These are phyloP conservation scores for Eptesicus fuscus DNA, from an alignment of 2,113 vertebrate genomes.

Conservation along the genomic window DNA sequence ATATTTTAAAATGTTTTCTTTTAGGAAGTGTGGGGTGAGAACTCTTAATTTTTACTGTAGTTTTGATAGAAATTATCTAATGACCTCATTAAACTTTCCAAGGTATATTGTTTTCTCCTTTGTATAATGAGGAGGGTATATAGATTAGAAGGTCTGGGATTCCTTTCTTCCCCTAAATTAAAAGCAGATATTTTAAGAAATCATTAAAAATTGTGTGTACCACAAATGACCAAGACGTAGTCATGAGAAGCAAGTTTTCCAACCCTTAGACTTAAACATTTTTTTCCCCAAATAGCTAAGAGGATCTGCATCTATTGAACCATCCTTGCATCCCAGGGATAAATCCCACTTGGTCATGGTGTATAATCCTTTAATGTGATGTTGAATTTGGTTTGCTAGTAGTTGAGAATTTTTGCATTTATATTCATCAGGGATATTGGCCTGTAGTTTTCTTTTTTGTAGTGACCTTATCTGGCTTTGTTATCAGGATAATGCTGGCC, in stretches of 20 bases:
- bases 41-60: background rate
- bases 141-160: background rate
- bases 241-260: background rate
- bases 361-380: background rate
- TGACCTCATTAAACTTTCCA: background rate
- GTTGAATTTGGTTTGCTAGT: background rate
- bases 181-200: background rate
- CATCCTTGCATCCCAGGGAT: background rate
- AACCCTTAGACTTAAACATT: background rate
- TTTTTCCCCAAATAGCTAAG: background rate
- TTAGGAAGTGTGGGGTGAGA: background rate
- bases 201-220: background rate
- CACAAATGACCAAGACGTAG: background rate
- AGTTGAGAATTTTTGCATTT: background rate
- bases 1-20: background rate
- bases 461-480: background rate
- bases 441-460: background rate
- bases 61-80: background rate
- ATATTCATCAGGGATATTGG: background rate
- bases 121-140: background rate
- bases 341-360: background rate
- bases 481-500: background rate
- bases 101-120: background rate
- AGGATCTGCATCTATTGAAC: background rate
- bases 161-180: background rate